Conservation (phyloP, 1,140 invertebrate genomes). For the Trichomalopsis sarcophagae region DNA sequence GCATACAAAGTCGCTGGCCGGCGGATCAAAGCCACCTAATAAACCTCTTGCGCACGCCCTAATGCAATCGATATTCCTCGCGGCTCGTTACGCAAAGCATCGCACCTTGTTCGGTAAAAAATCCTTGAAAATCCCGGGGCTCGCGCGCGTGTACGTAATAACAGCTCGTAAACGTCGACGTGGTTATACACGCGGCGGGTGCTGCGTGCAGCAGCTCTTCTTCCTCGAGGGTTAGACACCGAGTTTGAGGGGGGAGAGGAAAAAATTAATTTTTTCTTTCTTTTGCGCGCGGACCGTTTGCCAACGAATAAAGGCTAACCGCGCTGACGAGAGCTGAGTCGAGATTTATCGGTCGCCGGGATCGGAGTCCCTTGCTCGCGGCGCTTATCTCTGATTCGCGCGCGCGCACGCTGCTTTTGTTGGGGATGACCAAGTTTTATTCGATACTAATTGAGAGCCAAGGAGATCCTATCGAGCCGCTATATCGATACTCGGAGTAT, state of each 20-base stretch:
- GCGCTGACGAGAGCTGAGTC: neutral
- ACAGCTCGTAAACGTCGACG: conserved; percentile 50
- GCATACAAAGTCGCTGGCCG: conserved; percentile 1
- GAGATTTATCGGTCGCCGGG: neutral
- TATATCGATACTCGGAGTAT: neutral
- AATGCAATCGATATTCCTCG: conserved; percentile 39
- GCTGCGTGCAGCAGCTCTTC: conserved; percentile 3
- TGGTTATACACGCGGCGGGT: conserved; percentile 2
- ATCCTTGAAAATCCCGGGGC: conserved; percentile 33
- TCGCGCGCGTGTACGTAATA: conserved; percentile 48
- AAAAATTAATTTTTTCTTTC: conserved; percentile 49
- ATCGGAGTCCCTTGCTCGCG: neutral
- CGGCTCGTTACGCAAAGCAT: conserved; percentile 28
- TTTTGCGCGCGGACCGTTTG: conserved; percentile 10
- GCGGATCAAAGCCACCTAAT: conserved; percentile 22
- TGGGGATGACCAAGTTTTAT: neutral
- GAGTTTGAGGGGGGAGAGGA: neutral
- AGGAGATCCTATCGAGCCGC: neutral
- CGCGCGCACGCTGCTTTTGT: neutral
- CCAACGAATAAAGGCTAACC: neutral
- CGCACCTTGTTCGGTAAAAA: conserved; percentile 7
- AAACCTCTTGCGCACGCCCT: neutral
- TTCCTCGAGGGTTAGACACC: conserved; percentile 20
- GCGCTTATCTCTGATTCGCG: neutral
- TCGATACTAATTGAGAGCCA: conserved; percentile 21